Percentiles rank a stretch among this genome's conserved stretches.
Conservation (phyloP, 2,113 vertebrate species). For the Montifringilla adamsi region DNA sequence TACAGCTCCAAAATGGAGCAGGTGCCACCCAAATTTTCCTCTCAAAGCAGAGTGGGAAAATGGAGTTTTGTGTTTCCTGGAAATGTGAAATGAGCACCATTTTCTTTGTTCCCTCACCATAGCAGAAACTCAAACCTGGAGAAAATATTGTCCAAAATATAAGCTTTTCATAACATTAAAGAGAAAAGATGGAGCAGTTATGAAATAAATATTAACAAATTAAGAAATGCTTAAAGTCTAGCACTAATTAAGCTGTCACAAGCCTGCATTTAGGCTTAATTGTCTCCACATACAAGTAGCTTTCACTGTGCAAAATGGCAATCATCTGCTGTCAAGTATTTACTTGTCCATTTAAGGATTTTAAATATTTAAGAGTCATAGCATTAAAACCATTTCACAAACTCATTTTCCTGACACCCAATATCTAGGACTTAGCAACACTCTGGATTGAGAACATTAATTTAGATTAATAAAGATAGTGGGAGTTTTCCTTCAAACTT, state of each 20-base stretch:
- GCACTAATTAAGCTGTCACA: constrained; percentile 36
- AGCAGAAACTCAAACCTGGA: background rate
- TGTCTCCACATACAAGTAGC: background rate
- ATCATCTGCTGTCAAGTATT: background rate
- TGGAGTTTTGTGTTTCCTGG: background rate
- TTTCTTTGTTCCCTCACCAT: background rate
- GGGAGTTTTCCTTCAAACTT: background rate
- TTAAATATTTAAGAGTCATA: background rate
- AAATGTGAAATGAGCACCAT: background rate
- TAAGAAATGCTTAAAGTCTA: constrained; percentile 16
- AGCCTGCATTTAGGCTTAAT: constrained; percentile 19
- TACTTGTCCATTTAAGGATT: constrained; percentile 24
- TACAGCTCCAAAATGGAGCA: background rate
- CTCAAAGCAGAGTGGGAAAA: background rate
- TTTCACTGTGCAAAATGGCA: constrained; percentile 9
- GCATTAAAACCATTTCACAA: constrained; percentile 12
- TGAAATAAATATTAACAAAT: constrained; percentile 20
- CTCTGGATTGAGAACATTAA: background rate
- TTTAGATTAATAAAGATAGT: background rate
- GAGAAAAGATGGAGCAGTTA: background rate
- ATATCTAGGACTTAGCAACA: background rate
- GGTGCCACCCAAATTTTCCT: background rate
- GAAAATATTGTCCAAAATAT: background rate
- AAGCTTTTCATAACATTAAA: background rate
- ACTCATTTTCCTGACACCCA: background rate